These are phyloP conservation scores for Drosophila equinoxialis DNA, from an alignment of 1,140 invertebrate genomes.

Conservation along the genomic window DNA sequence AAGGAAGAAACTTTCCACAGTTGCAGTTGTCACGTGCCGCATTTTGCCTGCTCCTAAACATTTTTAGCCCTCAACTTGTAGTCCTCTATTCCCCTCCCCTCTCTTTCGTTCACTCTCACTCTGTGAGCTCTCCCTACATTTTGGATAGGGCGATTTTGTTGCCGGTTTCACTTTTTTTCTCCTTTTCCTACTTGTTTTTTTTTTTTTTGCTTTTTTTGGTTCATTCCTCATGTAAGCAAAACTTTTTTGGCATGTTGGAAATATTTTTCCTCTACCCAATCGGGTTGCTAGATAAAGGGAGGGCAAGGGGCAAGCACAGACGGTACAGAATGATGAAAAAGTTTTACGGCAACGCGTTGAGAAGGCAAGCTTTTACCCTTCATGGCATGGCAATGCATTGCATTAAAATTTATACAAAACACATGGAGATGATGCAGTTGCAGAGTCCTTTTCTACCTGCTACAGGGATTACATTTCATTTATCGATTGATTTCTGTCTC, in stretches of 20 bases:
- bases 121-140: background rate
- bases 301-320: background rate
- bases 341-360: constrained; percentile 1
- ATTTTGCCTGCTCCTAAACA: constrained; percentile 63
- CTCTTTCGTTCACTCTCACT: background rate
- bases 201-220: constrained; percentile 17
- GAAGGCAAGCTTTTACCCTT: background rate
- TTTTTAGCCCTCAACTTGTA: constrained; percentile 43
- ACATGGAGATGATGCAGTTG: constrained; percentile 21
- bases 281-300: background rate
- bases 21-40: constrained; percentile 73
- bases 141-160: constrained; percentile 9
- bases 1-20: constrained; percentile 53
- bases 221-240: constrained; percentile 41
- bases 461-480: constrained; percentile 73
- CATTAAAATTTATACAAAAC: constrained; percentile 69
- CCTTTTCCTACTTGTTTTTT: too few relatives aligned
- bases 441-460: constrained; percentile 9
- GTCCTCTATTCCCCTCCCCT: constrained; percentile 14
- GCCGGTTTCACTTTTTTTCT: constrained; percentile 7
- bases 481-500: constrained; percentile 67
- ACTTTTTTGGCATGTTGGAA: constrained; percentile 61
- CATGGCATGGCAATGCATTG: constrained; percentile 13
- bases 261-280: constrained; percentile 36
- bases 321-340: background rate